A percentile compares a stretch with the other conserved stretches of the same genome.
phyloP scores from a whole-genome alignment of 2,113 vertebrate genomes.

The Rhipidura dahli region DNA sequence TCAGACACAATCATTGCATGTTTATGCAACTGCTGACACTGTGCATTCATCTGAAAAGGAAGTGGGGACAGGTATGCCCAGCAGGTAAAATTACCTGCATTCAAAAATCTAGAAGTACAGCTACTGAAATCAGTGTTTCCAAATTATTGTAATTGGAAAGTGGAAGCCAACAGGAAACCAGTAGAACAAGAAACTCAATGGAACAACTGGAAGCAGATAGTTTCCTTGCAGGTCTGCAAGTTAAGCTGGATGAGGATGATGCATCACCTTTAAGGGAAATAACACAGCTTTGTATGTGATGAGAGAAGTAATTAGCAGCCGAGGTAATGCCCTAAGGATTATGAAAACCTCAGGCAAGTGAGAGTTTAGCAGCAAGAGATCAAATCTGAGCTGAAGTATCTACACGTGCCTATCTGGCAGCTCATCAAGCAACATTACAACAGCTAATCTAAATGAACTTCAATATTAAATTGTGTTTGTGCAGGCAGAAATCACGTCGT shows the following conservation, averaged over 20 bases:
- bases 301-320: slow-evolving; percentile 57
- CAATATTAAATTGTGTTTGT: slow-evolving; percentile 25
- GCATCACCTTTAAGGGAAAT: slow-evolving; percentile 57
- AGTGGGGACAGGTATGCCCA: background rate
- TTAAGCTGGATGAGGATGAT: slow-evolving; percentile 18
- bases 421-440: slow-evolving; percentile 30
- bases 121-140: background rate
- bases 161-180: slow-evolving; percentile 29
- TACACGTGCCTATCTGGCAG: slow-evolving; percentile 15
- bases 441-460: slow-evolving; percentile 21
- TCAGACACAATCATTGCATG: background rate
- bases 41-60: background rate
- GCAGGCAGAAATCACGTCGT: background rate
- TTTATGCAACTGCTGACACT: background rate
- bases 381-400: slow-evolving; percentile 5
- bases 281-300: slow-evolving; percentile 42
- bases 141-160: slow-evolving; percentile 33
- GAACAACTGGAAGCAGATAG: slow-evolving; percentile 3
- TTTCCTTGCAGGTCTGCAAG: slow-evolving; percentile 46
- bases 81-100: slow-evolving; percentile 12
- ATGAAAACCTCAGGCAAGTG: slow-evolving; percentile 51
- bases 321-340: slow-evolving; percentile 13
- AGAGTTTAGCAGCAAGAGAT: slow-evolving; percentile 46
- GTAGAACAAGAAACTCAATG: slow-evolving; percentile 32
- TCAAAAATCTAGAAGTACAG: slow-evolving; percentile 28